phyloP scores from a whole-genome alignment of 2,113 vertebrate genomes.

The Bujurquina vittata region DNA sequence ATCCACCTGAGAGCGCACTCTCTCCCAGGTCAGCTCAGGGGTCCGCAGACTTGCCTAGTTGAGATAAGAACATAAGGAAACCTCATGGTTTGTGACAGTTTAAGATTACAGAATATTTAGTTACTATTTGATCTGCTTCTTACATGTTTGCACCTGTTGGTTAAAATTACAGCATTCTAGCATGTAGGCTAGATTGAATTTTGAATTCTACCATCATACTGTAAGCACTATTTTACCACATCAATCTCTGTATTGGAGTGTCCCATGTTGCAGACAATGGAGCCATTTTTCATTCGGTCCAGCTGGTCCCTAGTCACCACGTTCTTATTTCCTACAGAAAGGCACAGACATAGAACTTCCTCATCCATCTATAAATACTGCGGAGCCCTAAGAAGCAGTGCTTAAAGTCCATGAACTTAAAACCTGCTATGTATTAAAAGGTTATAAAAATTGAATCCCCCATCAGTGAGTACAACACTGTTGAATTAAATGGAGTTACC shows the following conservation, averaged over 20 bases:
- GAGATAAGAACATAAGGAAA: not conserved
- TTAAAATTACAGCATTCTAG: not conserved
- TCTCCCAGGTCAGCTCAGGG: slow-evolving; percentile 97
- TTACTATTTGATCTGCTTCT: not conserved
- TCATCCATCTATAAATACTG: not conserved
- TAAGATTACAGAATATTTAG: not conserved
- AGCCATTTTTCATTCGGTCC: slow-evolving; percentile 97
- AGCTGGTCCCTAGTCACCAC: slow-evolving; percentile 96
- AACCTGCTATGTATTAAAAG: slow-evolving; percentile 1
- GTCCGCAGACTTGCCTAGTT: slow-evolving; percentile 93
- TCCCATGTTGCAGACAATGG: slow-evolving; percentile 99
- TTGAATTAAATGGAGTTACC: slow-evolving; percentile 75
- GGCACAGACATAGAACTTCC: not conserved
- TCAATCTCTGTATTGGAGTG: slow-evolving; percentile 99
- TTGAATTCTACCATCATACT: not conserved
- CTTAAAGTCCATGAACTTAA: not conserved
- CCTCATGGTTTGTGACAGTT: not conserved
- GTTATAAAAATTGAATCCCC: not conserved
- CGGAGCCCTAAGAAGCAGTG: not conserved
- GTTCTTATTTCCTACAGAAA: slow-evolving; percentile 93
- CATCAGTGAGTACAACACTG: not conserved
- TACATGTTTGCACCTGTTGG: not conserved
- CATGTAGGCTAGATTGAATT: not conserved
- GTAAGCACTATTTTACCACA: slow-evolving; percentile 81
- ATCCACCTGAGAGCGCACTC: slow-evolving; percentile 97